Evolutionary conservation across 2,888 invertebrate genomes (phyloP).

Genomic region (Scaptomyza reducta): DNA sequence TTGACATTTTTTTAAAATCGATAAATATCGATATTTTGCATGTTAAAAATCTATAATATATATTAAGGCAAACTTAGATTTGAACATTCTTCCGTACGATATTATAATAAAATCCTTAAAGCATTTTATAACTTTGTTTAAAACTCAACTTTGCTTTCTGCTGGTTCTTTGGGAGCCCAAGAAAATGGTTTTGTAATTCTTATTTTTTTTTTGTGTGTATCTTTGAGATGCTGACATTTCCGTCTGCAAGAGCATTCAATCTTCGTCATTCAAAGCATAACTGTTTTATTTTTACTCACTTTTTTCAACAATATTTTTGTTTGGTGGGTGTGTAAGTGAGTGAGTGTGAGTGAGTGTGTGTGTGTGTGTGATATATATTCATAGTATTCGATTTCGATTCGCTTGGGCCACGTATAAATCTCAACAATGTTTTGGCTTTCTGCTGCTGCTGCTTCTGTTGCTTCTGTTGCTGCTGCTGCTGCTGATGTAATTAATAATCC

Average conservation of each 20-base stretch:
- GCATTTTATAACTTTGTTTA: not conserved
- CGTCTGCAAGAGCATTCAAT: not conserved
- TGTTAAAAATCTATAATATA: not conserved
- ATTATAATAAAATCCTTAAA: too few species aligned
- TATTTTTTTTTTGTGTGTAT: not conserved
- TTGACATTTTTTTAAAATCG: not conserved
- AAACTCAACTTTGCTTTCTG: too few species aligned
- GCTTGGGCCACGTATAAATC: slow-evolving; percentile 69
- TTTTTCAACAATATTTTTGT: slow-evolving; percentile 12
- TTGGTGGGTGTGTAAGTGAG: slow-evolving; percentile 8
- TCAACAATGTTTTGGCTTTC: slow-evolving; percentile 43
- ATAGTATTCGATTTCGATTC: slow-evolving; percentile 74
- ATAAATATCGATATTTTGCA: not conserved
- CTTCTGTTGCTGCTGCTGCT: slow-evolving; percentile 40
- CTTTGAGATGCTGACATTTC: not conserved
- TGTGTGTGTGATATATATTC: slow-evolving; percentile 29
- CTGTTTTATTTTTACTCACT: not conserved
- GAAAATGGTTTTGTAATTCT: not conserved
- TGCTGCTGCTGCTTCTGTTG: slow-evolving; percentile 35
- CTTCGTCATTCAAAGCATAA: slow-evolving; percentile 1
- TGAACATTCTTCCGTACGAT: too few species aligned
- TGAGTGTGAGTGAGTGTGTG: slow-evolving; percentile 15
- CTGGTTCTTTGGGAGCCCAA: not conserved
- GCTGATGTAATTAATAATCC: slow-evolving; percentile 77
- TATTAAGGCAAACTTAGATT: too few species aligned